Evolutionary conservation across 2,888 invertebrate species (phyloP).

Genomic region (Altica lythri): DNA sequence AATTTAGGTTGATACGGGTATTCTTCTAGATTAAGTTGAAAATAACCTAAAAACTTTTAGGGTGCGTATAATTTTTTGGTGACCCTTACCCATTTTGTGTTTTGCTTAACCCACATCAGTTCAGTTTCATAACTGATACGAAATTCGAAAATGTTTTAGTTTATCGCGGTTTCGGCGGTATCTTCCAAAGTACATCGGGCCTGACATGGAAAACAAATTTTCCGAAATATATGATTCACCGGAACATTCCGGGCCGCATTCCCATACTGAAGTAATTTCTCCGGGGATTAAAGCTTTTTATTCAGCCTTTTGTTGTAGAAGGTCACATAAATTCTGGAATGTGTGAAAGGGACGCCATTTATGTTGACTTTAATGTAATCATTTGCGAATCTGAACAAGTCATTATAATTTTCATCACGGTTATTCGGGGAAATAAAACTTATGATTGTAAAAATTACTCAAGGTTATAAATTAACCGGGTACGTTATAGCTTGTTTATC

Average conservation of each 20-base stretch:
- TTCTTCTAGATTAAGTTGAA: no score
- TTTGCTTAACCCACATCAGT: slow-evolving; percentile 6
- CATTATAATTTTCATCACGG: slow-evolving; percentile 24
- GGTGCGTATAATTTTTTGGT: no score
- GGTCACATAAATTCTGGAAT: slow-evolving; percentile 29
- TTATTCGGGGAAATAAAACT: no score
- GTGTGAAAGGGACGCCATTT: slow-evolving; percentile 26
- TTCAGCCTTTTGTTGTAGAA: slow-evolving; percentile 29
- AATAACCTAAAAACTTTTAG: no score
- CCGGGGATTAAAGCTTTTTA: slow-evolving; percentile 35
- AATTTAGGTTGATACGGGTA: no score
- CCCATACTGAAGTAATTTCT: slow-evolving; percentile 31
- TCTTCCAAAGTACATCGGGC: not conserved
- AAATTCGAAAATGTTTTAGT: slow-evolving; percentile 14
- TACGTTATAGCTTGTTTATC: no score
- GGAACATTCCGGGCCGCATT: slow-evolving; percentile 26
- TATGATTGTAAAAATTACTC: no score
- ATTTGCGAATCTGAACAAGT: slow-evolving; percentile 25
- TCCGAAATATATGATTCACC: slow-evolving; percentile 30
- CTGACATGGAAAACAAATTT: slow-evolving; percentile 30
- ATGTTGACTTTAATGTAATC: slow-evolving; percentile 30
- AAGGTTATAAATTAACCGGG: no score
- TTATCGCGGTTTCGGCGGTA: slow-evolving; percentile 5
- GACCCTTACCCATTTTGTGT: no score
- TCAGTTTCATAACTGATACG: slow-evolving; percentile 6